Evolutionary conservation across 2,797 vertebrate genomes (phyloP), one percentile per base, ranked within the genome.

Genomic region (Oceanodroma leucorhoa): DNA sequence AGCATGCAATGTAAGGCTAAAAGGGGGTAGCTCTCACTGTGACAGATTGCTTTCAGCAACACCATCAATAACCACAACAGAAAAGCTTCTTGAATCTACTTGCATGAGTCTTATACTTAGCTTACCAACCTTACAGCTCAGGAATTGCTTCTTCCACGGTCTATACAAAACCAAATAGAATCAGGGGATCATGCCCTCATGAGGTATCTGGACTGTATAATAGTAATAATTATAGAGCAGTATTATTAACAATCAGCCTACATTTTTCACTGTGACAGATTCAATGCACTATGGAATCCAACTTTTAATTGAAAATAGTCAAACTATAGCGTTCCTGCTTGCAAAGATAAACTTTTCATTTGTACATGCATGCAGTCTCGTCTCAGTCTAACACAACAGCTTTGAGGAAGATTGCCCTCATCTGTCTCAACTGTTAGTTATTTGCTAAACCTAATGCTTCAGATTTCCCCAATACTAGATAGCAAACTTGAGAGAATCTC

Each of bases 231-330:
- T 96, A 90, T 65, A 90, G 53, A 94, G 82, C 26, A 43, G 89
- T 75, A 89, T 93, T 94, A 96, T 87, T 93, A 92, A 90, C 92
- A 80, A 91, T 83, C 92, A 94, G 92, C 78, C 92, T 80, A 67
- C 92, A 92, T 96, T 95, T 95, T 95, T 94, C 96, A 95, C 92
- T 89, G 90, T 94, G 93, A 95, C 92, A 93, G 89, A 87, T 91
- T 91, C 90, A 95, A 83, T 84, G 92, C 92, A 76, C 94, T 95
- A 89, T 17, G 75, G 96, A 96, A 95, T 77, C 67, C 83, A 95
- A 94, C 62, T 96, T 97, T 94, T 96, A 95, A 96, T 94, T 95
- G 92, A 95, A 97, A 96, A 96, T 40, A 96, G 83, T 84, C 90
- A 95, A 93, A 93, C 77, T 94, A 90, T 43, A 90, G 81, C 67